Evolutionary conservation across 2,797 vertebrate species (phyloP).

Genomic region (Tadarida brasiliensis): DNA sequence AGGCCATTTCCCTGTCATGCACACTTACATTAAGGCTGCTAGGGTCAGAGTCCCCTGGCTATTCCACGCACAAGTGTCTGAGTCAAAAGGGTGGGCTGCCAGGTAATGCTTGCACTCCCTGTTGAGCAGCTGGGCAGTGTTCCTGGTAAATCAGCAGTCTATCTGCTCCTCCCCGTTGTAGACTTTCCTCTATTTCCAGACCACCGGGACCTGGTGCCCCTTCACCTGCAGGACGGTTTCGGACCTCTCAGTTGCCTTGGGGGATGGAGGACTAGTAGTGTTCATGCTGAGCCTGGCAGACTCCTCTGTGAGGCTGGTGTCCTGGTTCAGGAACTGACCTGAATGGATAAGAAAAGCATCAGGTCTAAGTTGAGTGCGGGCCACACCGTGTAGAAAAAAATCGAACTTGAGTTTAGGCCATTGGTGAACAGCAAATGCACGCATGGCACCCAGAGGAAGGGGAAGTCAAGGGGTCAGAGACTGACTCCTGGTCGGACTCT

Average conservation of each 20-base stretch:
- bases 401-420: accelerated
- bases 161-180: conserved; percentile 94
- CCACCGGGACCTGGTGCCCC: conserved; percentile 90
- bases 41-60: conserved; percentile 77
- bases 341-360: conserved; percentile 23
- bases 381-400: accelerated
- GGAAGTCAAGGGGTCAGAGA: not conserved
- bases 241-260: not conserved
- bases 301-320: conserved; percentile 89
- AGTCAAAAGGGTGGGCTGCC: conserved; percentile 95
- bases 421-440: not conserved
- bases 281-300: conserved; percentile 47
- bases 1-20: not conserved
- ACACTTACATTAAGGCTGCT: accelerated
- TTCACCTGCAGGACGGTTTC: conserved; percentile 90
- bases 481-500: accelerated
- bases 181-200: conserved; percentile 94
- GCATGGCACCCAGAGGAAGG: not conserved
- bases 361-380: not conserved
- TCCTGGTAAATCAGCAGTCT: conserved; percentile 96
- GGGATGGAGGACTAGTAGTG: accelerated
- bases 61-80: conserved; percentile 84
- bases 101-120: conserved; percentile 94
- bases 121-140: conserved; percentile 94
- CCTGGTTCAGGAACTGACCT: conserved; percentile 97